Percentiles rank a stretch among this genome's conserved stretches.
Evolutionary conservation across 2,113 vertebrate genomes (phyloP).

Genomic region (Corythornis madagascariensis): DNA sequence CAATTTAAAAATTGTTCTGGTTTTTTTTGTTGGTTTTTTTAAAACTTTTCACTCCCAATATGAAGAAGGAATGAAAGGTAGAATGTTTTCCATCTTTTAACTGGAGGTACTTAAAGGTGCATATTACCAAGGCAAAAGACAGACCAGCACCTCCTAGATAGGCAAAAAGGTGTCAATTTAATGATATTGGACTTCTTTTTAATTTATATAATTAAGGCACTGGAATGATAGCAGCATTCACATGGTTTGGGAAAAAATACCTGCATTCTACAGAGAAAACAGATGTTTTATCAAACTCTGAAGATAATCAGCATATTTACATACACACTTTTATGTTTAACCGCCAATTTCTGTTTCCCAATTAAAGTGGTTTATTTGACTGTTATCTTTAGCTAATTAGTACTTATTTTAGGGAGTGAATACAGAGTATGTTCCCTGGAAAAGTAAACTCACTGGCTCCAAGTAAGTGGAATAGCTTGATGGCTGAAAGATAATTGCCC

Average conservation of each 20-base stretch:
- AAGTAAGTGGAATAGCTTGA: conserved; percentile 22
- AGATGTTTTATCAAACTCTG: conserved; percentile 67
- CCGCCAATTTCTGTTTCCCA: conserved; percentile 64
- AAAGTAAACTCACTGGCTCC: conserved; percentile 42
- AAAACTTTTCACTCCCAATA: neutral
- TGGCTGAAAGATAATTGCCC: conserved; percentile 33
- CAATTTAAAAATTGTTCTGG: neutral
- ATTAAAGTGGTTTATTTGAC: conserved; percentile 66
- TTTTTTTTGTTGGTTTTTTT: neutral
- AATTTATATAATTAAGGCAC: conserved; percentile 18
- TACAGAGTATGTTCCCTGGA: conserved; percentile 27
- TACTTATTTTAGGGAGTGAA: conserved; percentile 55
- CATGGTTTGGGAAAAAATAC: conserved; percentile 49
- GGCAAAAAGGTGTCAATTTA: neutral
- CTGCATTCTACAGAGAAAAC: conserved; percentile 42
- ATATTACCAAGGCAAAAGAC: neutral
- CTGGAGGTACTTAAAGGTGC: neutral
- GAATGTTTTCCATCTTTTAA: neutral
- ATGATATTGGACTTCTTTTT: conserved; percentile 19
- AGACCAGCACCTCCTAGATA: neutral
- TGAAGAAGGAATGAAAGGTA: neutral
- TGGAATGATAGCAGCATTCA: neutral
- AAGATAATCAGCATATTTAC: conserved; percentile 69
- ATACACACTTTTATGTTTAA: conserved; percentile 64
- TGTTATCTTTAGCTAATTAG: conserved; percentile 69